These are phyloP conservation scores for Dicycla oo DNA, from an alignment of 2,888 invertebrate species.

Conservation along the genomic window DNA sequence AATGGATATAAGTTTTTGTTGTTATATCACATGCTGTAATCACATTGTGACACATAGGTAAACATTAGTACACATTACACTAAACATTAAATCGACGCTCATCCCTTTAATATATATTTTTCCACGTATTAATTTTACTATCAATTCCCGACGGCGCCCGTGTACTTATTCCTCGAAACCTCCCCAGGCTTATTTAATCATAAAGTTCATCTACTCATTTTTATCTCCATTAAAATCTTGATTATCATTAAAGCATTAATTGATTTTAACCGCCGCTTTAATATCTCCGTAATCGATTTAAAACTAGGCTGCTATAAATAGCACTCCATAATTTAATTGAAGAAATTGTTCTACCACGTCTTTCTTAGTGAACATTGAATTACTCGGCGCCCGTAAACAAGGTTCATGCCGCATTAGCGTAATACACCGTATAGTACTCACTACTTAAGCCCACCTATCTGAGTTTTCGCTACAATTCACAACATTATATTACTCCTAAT, in stretches of 20 bases:
- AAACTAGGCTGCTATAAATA: conserved; percentile 26
- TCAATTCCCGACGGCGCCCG: neutral
- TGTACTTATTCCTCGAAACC: neutral
- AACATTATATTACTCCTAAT: conserved; percentile 79
- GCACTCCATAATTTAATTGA: conserved; percentile 31
- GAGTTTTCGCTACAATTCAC: conserved; percentile 78
- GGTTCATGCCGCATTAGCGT: conserved; percentile 64
- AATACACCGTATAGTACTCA: conserved; percentile 62
- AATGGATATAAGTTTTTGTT: conserved; percentile 57
- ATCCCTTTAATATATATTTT: neutral
- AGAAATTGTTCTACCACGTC: conserved; percentile 17
- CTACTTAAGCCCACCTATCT: conserved; percentile 57
- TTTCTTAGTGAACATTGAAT: conserved; percentile 43
- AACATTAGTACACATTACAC: conserved; percentile 14
- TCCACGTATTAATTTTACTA: neutral
- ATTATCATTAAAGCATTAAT: conserved; percentile 31
- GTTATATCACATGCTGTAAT: conserved; percentile 49
- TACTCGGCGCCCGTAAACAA: conserved; percentile 57
- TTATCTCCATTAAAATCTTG: conserved; percentile 16
- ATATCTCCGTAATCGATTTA: conserved; percentile 32
- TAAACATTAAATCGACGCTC: neutral
- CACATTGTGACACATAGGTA: conserved; percentile 56
- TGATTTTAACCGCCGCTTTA: conserved; percentile 28
- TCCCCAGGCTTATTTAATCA: conserved; percentile 10
- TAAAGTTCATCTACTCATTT: conserved; percentile 8